These are phyloP conservation scores for Aphidius colemani DNA, from an alignment of 2,888 invertebrate genomes.

Conservation along the genomic window DNA sequence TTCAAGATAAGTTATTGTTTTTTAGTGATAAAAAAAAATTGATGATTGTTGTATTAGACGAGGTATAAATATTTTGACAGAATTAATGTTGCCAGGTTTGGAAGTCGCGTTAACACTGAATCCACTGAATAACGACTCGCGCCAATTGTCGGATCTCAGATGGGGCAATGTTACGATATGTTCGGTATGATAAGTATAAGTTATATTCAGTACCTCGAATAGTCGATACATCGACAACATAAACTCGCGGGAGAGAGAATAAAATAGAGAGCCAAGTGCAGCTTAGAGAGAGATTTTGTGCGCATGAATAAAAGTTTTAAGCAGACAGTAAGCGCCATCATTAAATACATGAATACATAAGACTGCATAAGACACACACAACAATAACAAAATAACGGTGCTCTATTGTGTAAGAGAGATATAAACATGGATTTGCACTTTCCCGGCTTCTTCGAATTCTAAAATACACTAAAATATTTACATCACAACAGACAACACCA, in stretches of 20 bases:
- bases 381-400: too few relatives aligned
- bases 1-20: background rate
- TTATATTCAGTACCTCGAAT: too few relatives aligned
- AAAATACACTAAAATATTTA: slow-evolving; percentile 23
- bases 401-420: too few relatives aligned
- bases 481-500: background rate
- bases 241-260: too few relatives aligned
- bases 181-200: too few relatives aligned
- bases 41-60: slow-evolving; percentile 29
- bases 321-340: too few relatives aligned
- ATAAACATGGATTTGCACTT: slow-evolving; percentile 11
- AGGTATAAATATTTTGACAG: slow-evolving; percentile 16
- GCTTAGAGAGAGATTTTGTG: too few relatives aligned
- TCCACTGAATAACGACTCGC: slow-evolving; percentile 4
- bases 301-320: too few relatives aligned
- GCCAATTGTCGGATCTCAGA: slow-evolving; percentile 15
- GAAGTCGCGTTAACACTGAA: slow-evolving; percentile 25
- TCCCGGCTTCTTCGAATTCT: slow-evolving; percentile 30
- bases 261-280: too few relatives aligned
- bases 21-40: background rate
- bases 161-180: background rate
- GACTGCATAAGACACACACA: too few relatives aligned
- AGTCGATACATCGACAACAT: too few relatives aligned
- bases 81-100: slow-evolving; percentile 20
- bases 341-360: too few relatives aligned